These are phyloP conservation scores for Enteromius viviparus DNA, from an alignment of 2,797 vertebrate genomes.

Conservation along the genomic window DNA sequence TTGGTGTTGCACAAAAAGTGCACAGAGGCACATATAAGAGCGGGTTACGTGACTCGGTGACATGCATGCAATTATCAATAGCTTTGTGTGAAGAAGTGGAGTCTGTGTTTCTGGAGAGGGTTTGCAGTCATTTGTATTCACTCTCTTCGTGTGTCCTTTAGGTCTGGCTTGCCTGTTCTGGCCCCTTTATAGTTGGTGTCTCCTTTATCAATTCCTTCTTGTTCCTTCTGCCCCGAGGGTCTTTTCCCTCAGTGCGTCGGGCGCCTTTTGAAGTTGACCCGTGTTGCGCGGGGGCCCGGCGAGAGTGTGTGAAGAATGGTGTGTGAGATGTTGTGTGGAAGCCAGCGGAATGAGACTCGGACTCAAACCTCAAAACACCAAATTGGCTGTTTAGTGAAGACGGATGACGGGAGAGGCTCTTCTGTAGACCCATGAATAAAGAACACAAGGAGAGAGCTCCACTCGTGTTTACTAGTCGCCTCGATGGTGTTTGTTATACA, in stretches of 20 bases:
- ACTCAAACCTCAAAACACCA: conserved; percentile 21
- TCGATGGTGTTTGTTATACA: conserved; percentile 14
- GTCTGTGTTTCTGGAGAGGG: conserved; percentile 27
- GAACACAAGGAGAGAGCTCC: neutral
- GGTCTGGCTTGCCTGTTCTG: conserved; percentile 15
- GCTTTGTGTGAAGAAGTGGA: no score
- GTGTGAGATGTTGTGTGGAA: conserved; percentile 39
- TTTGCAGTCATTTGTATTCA: conserved; percentile 42
- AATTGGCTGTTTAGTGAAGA: conserved; percentile 28
- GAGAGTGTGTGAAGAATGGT: conserved; percentile 17
- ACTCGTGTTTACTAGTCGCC: conserved; percentile 1
- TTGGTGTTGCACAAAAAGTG: no score
- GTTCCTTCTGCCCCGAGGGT: conserved; percentile 29
- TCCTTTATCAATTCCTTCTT: conserved; percentile 43
- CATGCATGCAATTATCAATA: no score
- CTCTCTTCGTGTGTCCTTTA: conserved; percentile 30
- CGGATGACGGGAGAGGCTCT: conserved; percentile 19
- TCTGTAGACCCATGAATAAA: neutral
- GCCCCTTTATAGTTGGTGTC: conserved; percentile 16
- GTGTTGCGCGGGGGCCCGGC: conserved; percentile 8
- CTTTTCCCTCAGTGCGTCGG: conserved; percentile 32
- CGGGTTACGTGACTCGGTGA: no score
- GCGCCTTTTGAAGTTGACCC: conserved; percentile 39
- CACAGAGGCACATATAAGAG: no score
- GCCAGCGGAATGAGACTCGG: neutral